Percentiles rank a stretch among this genome's conserved stretches.
Conservation (phyloP, 2,797 vertebrate genomes). For the Peromyscus aztecus region DNA sequence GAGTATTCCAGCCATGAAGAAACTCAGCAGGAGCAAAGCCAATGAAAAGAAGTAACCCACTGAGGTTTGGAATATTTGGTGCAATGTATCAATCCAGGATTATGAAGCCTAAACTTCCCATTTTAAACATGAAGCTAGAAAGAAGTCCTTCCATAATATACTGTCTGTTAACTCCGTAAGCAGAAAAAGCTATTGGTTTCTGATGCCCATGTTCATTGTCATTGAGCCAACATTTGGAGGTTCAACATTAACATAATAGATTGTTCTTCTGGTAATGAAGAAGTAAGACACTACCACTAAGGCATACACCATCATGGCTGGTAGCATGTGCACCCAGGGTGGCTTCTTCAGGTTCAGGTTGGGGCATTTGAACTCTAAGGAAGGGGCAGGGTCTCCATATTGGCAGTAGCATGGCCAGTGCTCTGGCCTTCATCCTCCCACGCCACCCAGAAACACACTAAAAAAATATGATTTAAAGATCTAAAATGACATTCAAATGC, state of each 20-base stretch:
- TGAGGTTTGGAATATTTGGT: conserved; percentile 98
- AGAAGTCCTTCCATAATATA: conserved; percentile 99
- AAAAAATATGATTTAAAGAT: not conserved
- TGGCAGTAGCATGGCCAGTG: not conserved
- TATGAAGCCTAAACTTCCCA: conserved; percentile 99
- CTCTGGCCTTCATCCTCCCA: not conserved
- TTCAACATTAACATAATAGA: conserved; percentile 98
- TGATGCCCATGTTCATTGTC: conserved; percentile 99
- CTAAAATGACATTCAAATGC: not conserved
- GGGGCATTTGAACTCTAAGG: not conserved
- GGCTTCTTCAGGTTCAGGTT: not conserved
- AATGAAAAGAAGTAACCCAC: conserved; percentile 98
- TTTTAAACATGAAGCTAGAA: conserved; percentile 99
- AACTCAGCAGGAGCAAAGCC: conserved; percentile 98
- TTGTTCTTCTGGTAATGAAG: conserved; percentile 93
- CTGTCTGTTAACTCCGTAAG: conserved; percentile 98
- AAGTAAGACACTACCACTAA: not conserved
- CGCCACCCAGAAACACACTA: not conserved
- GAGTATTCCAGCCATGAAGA: conserved; percentile 99
- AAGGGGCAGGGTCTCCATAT: not conserved
- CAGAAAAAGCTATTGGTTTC: conserved; percentile 97
- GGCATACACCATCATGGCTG: not conserved
- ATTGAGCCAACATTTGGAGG: conserved; percentile 98
- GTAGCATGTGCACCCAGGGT: not conserved
- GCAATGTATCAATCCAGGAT: conserved; percentile 98